A percentile compares a stretch with the other conserved stretches of the same genome.
Evolutionary conservation across 2,888 invertebrate species (phyloP).

Genomic region (Macrosiphum euphorbiae): DNA sequence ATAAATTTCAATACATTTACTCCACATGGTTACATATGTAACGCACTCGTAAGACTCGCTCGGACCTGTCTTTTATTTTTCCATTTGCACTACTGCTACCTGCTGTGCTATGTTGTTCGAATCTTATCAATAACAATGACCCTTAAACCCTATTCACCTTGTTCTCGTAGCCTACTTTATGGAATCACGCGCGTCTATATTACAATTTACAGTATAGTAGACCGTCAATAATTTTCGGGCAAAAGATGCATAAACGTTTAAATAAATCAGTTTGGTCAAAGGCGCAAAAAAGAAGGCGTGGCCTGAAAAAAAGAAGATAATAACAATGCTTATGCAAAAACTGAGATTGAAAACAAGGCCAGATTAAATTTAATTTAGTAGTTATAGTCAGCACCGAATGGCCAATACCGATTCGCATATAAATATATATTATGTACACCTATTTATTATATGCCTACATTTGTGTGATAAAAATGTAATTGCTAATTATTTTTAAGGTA

Average conservation of each 20-base stretch:
- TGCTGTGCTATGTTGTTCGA: constrained; percentile 12
- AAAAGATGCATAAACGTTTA: background rate
- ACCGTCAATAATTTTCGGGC: constrained; percentile 26
- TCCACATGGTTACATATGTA: constrained; percentile 15
- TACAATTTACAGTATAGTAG: background rate
- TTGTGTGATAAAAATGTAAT: constrained; percentile 20
- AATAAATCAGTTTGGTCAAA: constrained; percentile 12
- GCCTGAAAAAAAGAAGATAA: background rate
- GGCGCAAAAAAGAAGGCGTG: background rate
- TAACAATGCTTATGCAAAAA: constrained; percentile 20
- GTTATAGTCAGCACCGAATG: background rate
- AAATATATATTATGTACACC: background rate
- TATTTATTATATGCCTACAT: background rate
- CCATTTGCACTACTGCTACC: constrained; percentile 5
- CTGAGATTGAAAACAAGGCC: constrained; percentile 32
- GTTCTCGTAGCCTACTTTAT: constrained; percentile 56
- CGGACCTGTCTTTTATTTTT: constrained; percentile 36
- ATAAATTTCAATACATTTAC: background rate
- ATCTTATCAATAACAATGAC: constrained; percentile 52
- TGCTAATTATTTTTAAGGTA: constrained; percentile 40
- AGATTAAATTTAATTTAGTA: background rate
- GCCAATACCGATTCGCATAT: background rate
- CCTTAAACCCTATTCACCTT: constrained; percentile 61
- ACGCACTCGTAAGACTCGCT: constrained; percentile 33
- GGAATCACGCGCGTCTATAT: background rate